Evolutionary conservation across 1,140 invertebrate genomes (phyloP), one percentile per base, ranked within the genome.

Genomic region (Penaeus indicus): DNA sequence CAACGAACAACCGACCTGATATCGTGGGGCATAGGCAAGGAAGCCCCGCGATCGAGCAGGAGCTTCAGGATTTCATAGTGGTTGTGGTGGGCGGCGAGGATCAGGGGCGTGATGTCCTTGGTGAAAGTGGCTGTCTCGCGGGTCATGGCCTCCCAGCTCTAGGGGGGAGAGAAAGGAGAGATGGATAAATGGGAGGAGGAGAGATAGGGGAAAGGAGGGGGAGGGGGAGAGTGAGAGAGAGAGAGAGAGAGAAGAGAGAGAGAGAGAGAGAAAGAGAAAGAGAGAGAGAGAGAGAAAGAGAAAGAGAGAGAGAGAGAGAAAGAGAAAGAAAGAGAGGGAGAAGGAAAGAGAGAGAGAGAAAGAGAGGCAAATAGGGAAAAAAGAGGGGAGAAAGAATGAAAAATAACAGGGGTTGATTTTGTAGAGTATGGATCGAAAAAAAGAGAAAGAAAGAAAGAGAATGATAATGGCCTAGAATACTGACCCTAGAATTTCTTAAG

Each of bases 51-150:
- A 93, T 98, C 97, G 88, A 98, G 93, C 8, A 98, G 94, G 61
- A 98, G 95, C 93, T 98, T 98, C 1, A 98, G 93, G 90, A 98
- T 98, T 94, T 98, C 97, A 92, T 98, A 98, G 93, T 98, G 97
- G 93, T 98, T 97, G 92, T 96, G 96, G 92, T 98, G 97, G 54
- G 97, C 96, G 54, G 97, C 97, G 42, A 98, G 93, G 91, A 97
- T 97, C 19, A 98, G 93, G 3, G 97, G 97, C 10, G 97, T 98
- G 91, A 98, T 97, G 92, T 98, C 97, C 1, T 96, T 94, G 0
- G 97, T 97, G 93, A 97, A 98, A 25, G 96, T 96, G 0, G 96
- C 96, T 32, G 95, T 95, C 16, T 96, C 95, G 64, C 95, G 93
- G 91, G 97, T 96, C 21, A 97, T 95, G 3, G 95, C 94, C 93